Percentiles rank a stretch among this genome's conserved stretches.
Evolutionary conservation across 2,113 vertebrate genomes (phyloP).

Genomic region (Piaya cayana): DNA sequence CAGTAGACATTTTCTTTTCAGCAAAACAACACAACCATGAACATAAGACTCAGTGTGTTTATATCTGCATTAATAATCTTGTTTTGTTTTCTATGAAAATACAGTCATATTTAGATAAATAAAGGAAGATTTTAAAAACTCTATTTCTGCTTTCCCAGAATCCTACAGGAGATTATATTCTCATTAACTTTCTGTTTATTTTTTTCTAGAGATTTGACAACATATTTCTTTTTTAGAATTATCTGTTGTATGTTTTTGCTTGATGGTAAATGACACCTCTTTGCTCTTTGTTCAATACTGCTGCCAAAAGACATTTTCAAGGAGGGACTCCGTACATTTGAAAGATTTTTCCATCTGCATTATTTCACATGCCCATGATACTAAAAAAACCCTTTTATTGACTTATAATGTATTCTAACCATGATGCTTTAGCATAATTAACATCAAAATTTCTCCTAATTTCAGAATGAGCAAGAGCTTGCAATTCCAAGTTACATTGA

Average conservation of each 20-base stretch:
- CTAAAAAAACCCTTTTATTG: background rate
- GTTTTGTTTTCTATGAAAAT: background rate
- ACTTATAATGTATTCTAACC: background rate
- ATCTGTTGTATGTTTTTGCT: background rate
- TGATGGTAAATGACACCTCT: background rate
- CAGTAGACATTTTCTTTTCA: background rate
- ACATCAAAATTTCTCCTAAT: background rate
- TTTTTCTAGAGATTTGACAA: background rate
- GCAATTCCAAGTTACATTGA: background rate
- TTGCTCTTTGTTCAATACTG: background rate
- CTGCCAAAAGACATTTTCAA: background rate
- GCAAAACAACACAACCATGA: background rate
- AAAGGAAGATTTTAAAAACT: background rate
- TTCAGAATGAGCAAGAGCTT: background rate
- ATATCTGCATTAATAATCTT: background rate
- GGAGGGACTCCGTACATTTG: background rate
- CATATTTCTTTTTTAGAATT: background rate
- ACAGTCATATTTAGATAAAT: background rate
- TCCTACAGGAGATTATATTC: background rate
- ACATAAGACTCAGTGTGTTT: background rate
- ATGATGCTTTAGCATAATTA: background rate
- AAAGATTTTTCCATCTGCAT: background rate
- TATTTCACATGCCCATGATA: background rate
- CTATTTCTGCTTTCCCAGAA: background rate
- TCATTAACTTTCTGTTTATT: background rate